Base-by-base conservation (phyloP, 2,113 vertebrate species). In the Tetrax tetrax region DNA sequence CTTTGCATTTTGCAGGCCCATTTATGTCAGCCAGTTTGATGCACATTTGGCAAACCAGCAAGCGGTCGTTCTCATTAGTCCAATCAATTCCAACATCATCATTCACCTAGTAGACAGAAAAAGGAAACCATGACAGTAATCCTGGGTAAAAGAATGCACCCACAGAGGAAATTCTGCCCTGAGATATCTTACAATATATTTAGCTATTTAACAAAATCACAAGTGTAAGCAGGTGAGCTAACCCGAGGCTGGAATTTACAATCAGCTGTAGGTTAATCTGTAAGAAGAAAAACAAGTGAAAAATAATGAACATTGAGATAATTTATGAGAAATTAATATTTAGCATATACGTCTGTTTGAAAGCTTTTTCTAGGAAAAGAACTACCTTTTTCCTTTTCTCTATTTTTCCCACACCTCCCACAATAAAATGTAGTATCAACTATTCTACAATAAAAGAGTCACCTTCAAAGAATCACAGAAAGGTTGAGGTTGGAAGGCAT, bases 21-120 rank as follows among this genome's bases (percentile, higher is more conserved):
- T 99, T 99, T 96, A 99, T 99, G 89, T 99, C 99, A 6, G 99
- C 99, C 93, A 99, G 97, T 83, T 99, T 99, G 96, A 99, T 99
- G 95, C 99, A 99, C 99, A 99, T 99, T 96, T 99, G 99, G 89
- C 99, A 99, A 28, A 99, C 99, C 95, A 99, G 97, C 60, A 99
- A 92, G 77, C 99, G 98, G 96, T 99, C 99, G 0, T 99, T 99
- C 98, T 99, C 99, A 15, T 99, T 99, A 47, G 99, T 98, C 99
- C 99, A 99, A 65, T 99, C 99, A n/a, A 99, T 99, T n/a, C 99
- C 99, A 24, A 99, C 98, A 27, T 99, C 99, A 57, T 99, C 99
- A 1, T 99, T 99, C 76, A 99, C 99, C 99, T 99, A 65, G 57
- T 9, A 93, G 92, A 83, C 20, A 85, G 17, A 70, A 57, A 47